Conservation (phyloP, 2,113 vertebrate species). For the Mixornis gularis region DNA sequence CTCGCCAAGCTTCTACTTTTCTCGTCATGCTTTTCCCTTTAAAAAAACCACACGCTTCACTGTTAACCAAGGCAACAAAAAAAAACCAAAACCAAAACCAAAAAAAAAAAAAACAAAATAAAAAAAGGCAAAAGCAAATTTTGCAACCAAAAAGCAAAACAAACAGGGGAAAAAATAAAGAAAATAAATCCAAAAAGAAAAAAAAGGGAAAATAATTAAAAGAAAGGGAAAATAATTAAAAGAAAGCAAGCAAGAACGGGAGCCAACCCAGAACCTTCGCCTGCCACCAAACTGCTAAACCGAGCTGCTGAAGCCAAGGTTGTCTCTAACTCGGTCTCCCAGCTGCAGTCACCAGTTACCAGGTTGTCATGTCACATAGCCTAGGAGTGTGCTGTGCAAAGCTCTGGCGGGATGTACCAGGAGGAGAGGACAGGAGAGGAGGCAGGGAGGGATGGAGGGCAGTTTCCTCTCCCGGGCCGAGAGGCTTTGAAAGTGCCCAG, state of each 20-base stretch:
- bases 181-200: conserved; percentile 12
- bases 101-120: neutral
- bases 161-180: neutral
- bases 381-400: conserved; percentile 49
- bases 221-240: conserved; percentile 6
- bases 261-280: conserved; percentile 32
- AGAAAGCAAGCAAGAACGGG: conserved; percentile 40
- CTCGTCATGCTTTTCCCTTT: conserved; percentile 89
- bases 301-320: conserved; percentile 56
- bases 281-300: conserved; percentile 57
- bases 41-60: conserved; percentile 79
- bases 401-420: neutral
- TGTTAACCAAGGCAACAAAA: conserved; percentile 66
- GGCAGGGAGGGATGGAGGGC: neutral
- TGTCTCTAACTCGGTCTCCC: conserved; percentile 28
- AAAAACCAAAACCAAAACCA: neutral
- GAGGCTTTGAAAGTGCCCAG: neutral
- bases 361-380: neutral
- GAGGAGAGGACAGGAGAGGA: neutral
- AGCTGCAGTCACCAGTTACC: conserved; percentile 18
- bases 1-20: conserved; percentile 87
- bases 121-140: conserved; percentile 8
- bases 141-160: conserved; percentile 15
- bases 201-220: neutral
- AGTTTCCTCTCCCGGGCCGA: neutral